Conservation (phyloP, 23 tunicate species). For the Diplosoma virens region DNA sequence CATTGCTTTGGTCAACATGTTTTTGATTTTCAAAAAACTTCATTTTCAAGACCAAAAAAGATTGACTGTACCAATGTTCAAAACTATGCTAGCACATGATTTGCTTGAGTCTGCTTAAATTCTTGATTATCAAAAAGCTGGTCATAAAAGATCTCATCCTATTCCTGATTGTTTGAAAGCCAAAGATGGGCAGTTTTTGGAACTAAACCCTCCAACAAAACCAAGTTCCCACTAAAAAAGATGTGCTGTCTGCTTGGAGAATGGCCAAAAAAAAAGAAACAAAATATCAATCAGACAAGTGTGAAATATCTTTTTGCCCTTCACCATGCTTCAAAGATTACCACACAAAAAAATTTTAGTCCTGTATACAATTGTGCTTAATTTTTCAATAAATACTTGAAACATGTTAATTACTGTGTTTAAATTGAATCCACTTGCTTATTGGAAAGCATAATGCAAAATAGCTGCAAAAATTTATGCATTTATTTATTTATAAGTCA, state of each 20-base stretch:
- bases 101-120: background rate
- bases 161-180: background rate
- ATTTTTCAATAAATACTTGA: background rate
- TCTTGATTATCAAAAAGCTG: background rate
- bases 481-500: background rate
- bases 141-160: slow-evolving; percentile 1
- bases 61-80: background rate
- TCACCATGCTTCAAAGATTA: slow-evolving; percentile 16
- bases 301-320: slow-evolving; percentile 2
- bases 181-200: background rate
- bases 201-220: background rate
- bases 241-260: background rate
- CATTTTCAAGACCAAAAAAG: background rate
- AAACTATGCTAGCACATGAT: slow-evolving; percentile 7
- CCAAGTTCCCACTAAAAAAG: background rate
- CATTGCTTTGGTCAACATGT: background rate
- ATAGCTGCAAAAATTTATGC: background rate
- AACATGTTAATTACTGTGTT: background rate
- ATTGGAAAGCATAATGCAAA: background rate
- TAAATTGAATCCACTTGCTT: background rate
- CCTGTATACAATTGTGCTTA: background rate
- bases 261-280: background rate
- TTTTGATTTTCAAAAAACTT: background rate
- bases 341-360: slow-evolving; percentile 3
- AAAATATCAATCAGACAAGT: slow-evolving; percentile 1